Percentiles rank a stretch among this genome's conserved stretches.
Evolutionary conservation across 2,888 invertebrate genomes (phyloP).

Genomic region (Myopa tessellatipennis): DNA sequence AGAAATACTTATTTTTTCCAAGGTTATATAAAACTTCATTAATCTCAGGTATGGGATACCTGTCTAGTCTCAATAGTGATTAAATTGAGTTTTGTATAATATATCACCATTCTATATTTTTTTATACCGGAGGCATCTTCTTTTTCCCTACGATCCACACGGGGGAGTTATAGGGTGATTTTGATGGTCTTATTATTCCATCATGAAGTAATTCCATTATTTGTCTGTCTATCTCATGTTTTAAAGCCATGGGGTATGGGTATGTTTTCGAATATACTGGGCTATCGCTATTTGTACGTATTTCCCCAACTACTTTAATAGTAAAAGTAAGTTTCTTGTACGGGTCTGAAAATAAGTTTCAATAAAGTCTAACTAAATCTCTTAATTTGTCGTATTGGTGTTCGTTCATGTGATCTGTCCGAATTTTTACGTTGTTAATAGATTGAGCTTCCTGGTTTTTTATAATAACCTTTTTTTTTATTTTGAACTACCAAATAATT

Average conservation of each 20-base stretch:
- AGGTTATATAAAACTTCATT: slow-evolving; percentile 46
- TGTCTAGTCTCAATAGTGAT: slow-evolving; percentile 46
- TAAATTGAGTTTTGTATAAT: slow-evolving; percentile 45
- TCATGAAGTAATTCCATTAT: too few relatives aligned
- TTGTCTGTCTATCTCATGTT: too few relatives aligned
- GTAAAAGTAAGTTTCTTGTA: too few relatives aligned
- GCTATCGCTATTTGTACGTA: too few relatives aligned
- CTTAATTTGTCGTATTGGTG: slow-evolving; percentile 8
- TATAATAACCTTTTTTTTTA: slow-evolving; percentile 15
- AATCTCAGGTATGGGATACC: slow-evolving; percentile 45
- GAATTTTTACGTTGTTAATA: slow-evolving; percentile 19
- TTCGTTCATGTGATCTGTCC: slow-evolving; percentile 25
- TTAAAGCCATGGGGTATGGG: too few relatives aligned
- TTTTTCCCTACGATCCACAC: slow-evolving; percentile 49
- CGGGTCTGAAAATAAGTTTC: slow-evolving; percentile 31
- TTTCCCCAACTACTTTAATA: too few relatives aligned
- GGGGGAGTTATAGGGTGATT: slow-evolving; percentile 27
- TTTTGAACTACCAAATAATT: slow-evolving; percentile 35
- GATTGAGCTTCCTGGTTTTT: slow-evolving; percentile 6
- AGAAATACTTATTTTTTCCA: slow-evolving; percentile 43
- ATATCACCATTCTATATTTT: slow-evolving; percentile 47
- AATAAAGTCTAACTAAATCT: slow-evolving; percentile 4
- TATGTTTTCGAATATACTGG: slow-evolving; percentile 3
- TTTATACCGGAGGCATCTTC: slow-evolving; percentile 41
- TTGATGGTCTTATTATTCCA: too few relatives aligned